Evolutionary conservation across 2,113 vertebrate genomes (phyloP), one percentile per base, ranked within the genome.

Genomic region (Rynchops niger): DNA sequence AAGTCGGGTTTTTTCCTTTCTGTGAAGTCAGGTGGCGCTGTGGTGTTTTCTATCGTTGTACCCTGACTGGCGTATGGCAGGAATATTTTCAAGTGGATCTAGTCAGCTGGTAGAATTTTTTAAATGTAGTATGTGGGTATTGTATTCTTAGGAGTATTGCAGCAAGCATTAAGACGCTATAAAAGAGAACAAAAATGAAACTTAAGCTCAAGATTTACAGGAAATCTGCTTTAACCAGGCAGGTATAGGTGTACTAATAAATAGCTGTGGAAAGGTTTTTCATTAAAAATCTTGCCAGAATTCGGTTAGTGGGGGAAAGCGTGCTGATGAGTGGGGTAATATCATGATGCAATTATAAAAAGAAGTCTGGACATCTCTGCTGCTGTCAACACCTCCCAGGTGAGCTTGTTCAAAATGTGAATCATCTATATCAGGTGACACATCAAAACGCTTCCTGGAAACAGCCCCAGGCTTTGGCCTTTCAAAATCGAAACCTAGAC

Each of bases 1-100:
- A 88, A 92, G 90, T 95, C 2, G 27, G 26, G 94, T 97, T 93
- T 97, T 95, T 86, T 93, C 95, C 95, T 78, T 30, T 20, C 36
- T 15, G 15, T 63, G 53, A 52, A 82, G 69, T 90, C 70, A 78
- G 61, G 30, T 80, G 72, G 74, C 62, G 2, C 77, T 93, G 72
- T 66, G 49, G 12, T 21, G 40, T 93, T 85, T 92, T 38, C 13
- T 58, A 34, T 27, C 12, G 0, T 26, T 17, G 15, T 7, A 43
- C 26, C 42, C 56, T 65, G 10, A 59, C 36, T 62, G 22, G 27
- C 6, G 1, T 32, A 3, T 3, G 21, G 19, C 38, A 61, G 59
- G 59, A 82, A 13, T n/a, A n/a, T 65, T 76, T 94, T 63, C 67
- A 50, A 30, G 32, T 27, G 50, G 50, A 65, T 73, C 19, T 55